These are phyloP conservation scores for Leuciscus idus DNA, from an alignment of 2,113 vertebrate species.

Conservation along the genomic window DNA sequence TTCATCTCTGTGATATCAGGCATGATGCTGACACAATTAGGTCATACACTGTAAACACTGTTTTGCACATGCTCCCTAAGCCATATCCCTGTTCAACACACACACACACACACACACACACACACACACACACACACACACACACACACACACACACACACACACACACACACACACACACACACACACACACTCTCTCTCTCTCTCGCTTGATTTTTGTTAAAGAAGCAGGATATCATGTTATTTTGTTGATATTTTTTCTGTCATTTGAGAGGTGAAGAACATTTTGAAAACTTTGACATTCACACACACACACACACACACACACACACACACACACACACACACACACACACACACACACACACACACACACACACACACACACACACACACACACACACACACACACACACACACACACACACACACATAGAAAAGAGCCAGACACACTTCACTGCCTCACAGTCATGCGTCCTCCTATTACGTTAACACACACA, in stretches of 20 bases:
- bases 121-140: no score
- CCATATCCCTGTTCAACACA: neutral
- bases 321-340: no score
- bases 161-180: no score
- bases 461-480: constrained; percentile 18
- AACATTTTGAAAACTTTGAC: neutral
- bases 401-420: no score
- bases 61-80: constrained; percentile 18
- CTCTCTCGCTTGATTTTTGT: no score
- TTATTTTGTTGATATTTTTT: neutral
- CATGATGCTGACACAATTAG: constrained; percentile 61
- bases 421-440: neutral
- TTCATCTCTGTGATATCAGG: neutral
- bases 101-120: no score
- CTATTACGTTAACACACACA: neutral
- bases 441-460: constrained; percentile 10
- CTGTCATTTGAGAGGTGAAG: neutral
- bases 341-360: no score
- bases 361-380: no score
- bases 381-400: no score
- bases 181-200: no score
- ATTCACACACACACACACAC: no score
- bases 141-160: no score
- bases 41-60: constrained; percentile 38
- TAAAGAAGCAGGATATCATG: neutral